These are phyloP conservation scores for Drosophila glabriapex DNA, from an alignment of 2,888 invertebrate genomes.

Conservation along the genomic window DNA sequence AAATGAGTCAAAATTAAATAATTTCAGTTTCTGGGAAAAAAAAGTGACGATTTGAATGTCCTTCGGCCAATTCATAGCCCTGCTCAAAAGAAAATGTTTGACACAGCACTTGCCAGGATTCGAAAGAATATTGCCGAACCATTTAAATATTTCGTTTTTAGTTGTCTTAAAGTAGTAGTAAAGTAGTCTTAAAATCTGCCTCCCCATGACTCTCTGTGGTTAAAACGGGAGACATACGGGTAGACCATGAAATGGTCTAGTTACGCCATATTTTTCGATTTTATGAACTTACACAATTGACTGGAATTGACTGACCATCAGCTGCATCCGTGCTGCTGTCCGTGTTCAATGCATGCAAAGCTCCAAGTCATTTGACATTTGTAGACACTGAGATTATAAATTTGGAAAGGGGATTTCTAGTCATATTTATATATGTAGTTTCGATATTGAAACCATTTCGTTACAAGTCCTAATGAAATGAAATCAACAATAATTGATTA, in stretches of 20 bases:
- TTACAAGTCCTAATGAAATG: constrained; percentile 13
- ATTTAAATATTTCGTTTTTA: neutral
- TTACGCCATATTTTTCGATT: neutral
- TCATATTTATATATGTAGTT: neutral
- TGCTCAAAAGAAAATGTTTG: no score
- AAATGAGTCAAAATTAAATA: neutral
- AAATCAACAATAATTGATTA: constrained; percentile 35
- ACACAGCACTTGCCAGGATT: no score
- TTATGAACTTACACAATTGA: neutral
- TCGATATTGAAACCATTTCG: constrained; percentile 11
- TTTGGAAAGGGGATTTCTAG: no score
- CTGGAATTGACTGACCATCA: no score
- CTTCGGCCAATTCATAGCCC: no score
- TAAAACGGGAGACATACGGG: neutral
- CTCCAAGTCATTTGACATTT: neutral
- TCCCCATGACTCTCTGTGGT: neutral
- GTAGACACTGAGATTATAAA: neutral
- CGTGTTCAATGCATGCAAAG: neutral
- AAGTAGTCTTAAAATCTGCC: neutral
- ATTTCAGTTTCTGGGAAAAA: no score
- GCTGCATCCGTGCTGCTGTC: neutral
- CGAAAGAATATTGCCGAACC: no score
- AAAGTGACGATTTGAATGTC: no score
- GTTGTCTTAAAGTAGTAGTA: neutral
- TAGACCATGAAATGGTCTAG: neutral